Percentiles rank a stretch among this genome's conserved stretches.
These are phyloP conservation scores for Fragum fragum DNA, from an alignment of 2,888 invertebrate species.

Conservation along the genomic window DNA sequence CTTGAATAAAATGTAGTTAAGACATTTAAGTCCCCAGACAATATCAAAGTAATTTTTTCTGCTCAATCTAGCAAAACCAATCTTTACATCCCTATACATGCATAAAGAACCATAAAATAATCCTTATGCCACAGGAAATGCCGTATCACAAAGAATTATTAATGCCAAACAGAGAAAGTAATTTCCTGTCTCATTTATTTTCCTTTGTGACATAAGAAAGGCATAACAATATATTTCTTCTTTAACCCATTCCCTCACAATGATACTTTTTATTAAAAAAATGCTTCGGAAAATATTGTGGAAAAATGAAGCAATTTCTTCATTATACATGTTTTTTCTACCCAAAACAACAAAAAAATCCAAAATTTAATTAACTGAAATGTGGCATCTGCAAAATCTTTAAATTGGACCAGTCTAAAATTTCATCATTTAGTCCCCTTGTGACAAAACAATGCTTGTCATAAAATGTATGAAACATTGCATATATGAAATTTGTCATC, in stretches of 20 bases:
- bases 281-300: slow-evolving; percentile 6
- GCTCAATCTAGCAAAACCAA: background rate
- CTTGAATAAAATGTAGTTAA: too few relatives aligned
- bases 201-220: background rate
- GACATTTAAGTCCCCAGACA: too few relatives aligned
- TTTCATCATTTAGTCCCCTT: too few relatives aligned
- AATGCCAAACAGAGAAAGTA: background rate
- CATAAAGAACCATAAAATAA: background rate
- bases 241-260: too few relatives aligned
- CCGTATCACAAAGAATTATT: background rate
- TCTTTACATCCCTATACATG: background rate
- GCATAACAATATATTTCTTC: background rate
- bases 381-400: too few relatives aligned
- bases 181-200: slow-evolving; percentile 6
- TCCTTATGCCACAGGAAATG: slow-evolving; percentile 5
- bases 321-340: background rate
- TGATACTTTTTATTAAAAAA: background rate
- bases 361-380: too few relatives aligned
- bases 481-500: too few relatives aligned
- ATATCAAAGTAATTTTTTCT: too few relatives aligned
- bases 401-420: too few relatives aligned
- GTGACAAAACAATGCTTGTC: too few relatives aligned
- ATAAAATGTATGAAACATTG: too few relatives aligned
- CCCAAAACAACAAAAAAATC: too few relatives aligned
- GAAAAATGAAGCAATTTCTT: slow-evolving; percentile 9